phyloP scores from a whole-genome alignment of 2,113 vertebrate species.

The Colistium nudipinnis region DNA sequence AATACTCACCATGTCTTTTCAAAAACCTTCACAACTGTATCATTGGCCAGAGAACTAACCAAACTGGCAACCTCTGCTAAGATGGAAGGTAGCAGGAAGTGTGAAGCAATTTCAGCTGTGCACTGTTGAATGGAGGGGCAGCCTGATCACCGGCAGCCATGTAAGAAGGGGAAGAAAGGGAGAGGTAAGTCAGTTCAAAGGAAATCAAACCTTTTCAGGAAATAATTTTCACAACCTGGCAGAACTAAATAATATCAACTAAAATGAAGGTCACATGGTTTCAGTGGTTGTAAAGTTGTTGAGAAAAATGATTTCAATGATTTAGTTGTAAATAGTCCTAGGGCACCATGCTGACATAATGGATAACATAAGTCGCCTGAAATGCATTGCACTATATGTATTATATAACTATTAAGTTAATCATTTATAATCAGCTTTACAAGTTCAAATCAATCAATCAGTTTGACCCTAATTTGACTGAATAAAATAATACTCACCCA shows the following conservation, averaged over 20 bases:
- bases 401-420: too few species aligned
- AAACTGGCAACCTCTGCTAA: conserved; percentile 88
- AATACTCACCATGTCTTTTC: conserved; percentile 85
- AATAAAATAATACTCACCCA: conserved; percentile 75
- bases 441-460: not conserved
- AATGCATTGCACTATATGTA: not conserved
- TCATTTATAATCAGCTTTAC: not conserved
- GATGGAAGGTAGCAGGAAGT: conserved; percentile 92
- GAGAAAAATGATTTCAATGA: not conserved
- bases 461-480: not conserved
- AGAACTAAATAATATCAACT: not conserved
- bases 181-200: not conserved
- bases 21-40: conserved; percentile 93
- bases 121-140: conserved; percentile 93
- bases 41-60: conserved; percentile 89
- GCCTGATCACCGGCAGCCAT: conserved; percentile 73
- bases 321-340: not conserved
- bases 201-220: not conserved
- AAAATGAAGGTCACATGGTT: not conserved
- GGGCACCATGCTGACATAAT: not conserved
- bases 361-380: not conserved
- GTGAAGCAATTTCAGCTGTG: conserved; percentile 87
- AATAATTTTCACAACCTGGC: not conserved
- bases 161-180: not conserved
- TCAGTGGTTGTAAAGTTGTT: not conserved